These are phyloP conservation scores for Sakesphorus luctuosus DNA, from an alignment of 2,113 vertebrate genomes.

Conservation along the genomic window DNA sequence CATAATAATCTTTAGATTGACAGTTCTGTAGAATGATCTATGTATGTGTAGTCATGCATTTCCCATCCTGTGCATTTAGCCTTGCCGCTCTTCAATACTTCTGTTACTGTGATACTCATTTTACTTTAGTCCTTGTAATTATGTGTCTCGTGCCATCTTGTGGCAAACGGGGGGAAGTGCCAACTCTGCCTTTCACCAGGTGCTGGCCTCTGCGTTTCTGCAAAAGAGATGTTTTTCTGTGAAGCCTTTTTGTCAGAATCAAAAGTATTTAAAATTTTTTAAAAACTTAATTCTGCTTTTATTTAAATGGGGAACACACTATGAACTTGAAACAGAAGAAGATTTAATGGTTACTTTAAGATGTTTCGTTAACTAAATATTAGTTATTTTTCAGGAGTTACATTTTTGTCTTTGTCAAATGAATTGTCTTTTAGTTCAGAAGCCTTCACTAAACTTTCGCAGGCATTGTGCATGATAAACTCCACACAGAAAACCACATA, in stretches of 20 bases:
- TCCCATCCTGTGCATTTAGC: not conserved
- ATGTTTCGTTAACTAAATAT: not conserved
- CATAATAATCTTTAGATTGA: not conserved
- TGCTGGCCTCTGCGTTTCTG: not conserved
- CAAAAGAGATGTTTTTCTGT: not conserved
- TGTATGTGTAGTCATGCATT: not conserved
- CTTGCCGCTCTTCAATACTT: not conserved
- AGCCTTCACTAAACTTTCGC: not conserved
- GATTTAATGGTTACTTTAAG: not conserved
- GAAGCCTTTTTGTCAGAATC: rapidly evolving
- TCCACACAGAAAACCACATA: not conserved
- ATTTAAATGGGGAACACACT: not conserved
- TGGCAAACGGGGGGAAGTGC: not conserved
- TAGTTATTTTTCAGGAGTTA: not conserved
- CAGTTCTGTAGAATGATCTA: not conserved
- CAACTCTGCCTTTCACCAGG: not conserved
- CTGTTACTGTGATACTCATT: rapidly evolving
- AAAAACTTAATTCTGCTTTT: not conserved
- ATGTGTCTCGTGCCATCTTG: not conserved
- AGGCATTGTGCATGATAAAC: not conserved
- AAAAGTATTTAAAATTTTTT: not conserved
- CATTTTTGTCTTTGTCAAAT: not conserved
- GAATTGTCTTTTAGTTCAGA: not conserved
- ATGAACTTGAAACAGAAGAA: not conserved
- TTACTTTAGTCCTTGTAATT: not conserved